These are phyloP conservation scores for Stercorarius parasiticus DNA, from an alignment of 2,113 vertebrate genomes.

Conservation along the genomic window DNA sequence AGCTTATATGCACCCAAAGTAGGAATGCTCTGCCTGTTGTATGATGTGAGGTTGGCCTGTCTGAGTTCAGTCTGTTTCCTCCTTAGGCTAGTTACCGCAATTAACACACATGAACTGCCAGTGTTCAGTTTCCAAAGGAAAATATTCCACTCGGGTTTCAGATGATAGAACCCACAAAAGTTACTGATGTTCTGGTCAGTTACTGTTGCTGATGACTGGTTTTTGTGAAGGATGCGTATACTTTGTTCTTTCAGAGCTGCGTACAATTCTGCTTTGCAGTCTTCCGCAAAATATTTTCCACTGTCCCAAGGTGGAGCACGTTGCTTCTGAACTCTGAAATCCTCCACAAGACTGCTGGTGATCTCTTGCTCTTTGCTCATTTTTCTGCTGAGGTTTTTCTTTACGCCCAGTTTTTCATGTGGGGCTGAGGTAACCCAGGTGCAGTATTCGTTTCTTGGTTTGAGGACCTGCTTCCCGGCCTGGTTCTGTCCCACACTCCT, in stretches of 20 bases:
- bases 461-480: background rate
- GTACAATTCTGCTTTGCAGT: background rate
- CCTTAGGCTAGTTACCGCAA: background rate
- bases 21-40: background rate
- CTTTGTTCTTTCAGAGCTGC: background rate
- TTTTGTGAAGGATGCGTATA: background rate
- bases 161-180: background rate
- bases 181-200: background rate
- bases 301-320: background rate
- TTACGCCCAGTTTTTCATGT: background rate
- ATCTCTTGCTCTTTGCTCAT: background rate
- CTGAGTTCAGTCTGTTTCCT: background rate
- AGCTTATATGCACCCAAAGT: background rate
- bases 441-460: background rate
- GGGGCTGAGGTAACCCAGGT: background rate
- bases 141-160: background rate
- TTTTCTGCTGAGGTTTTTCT: background rate
- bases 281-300: background rate
- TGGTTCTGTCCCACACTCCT: background rate
- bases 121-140: background rate
- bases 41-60: background rate
- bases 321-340: background rate
- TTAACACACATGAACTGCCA: background rate
- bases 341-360: background rate
- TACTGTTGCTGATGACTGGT: background rate